Base-by-base conservation (phyloP, 2,797 vertebrate species). In the Tenualosa thibaudeaui region DNA sequence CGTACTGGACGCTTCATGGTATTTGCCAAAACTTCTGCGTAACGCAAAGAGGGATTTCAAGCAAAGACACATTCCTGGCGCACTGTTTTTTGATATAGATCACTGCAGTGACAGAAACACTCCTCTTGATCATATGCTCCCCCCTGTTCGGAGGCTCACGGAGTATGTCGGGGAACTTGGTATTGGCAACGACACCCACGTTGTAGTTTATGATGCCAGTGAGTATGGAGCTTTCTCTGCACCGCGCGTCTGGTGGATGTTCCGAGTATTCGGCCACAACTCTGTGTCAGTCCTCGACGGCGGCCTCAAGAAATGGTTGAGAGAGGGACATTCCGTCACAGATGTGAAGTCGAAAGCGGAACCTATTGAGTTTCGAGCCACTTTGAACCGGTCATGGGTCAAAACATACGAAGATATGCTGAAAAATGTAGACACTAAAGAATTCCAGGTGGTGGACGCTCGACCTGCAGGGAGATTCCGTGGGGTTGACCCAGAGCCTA, bases 161-260 rank as follows among this genome's bases (percentile, higher is more conserved):
- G 93, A 96, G 56, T 97, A 97, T 0, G 97, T 96, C 15, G 95
- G 96, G 0, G 88, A 85, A 22, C 88, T 98, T 91, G 97, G 98
- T 0, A 92, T 99, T 54, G 85, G 93, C 85, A 96, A 92, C 0
- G 87, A 94, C 81, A 96, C 96, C 1, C 98, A 98, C 1, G 97
- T 98, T 19, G 96, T 99, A 87, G 94, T 99, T 17, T 99, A 99
- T 8, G 98, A 99, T 2, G 94, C 95, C 22, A 97, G 97, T 50
- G 24, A 96, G 40, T 88, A 96, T 87, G 98, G 97, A 31, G 93
- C 91, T 78, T 98, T 96, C 93, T 96, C 97, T 0, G 95, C 97
- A 0, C 96, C 98, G 0, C 94, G 97, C 0, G 95, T 96, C 26
- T 99, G 98, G 98, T 98, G 97, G 97, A 98, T 98, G 97, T 98